A percentile compares a stretch with the other conserved stretches of the same genome.
Conservation (phyloP, 2,797 vertebrate genomes). For the Halcyon smyrnensis region DNA sequence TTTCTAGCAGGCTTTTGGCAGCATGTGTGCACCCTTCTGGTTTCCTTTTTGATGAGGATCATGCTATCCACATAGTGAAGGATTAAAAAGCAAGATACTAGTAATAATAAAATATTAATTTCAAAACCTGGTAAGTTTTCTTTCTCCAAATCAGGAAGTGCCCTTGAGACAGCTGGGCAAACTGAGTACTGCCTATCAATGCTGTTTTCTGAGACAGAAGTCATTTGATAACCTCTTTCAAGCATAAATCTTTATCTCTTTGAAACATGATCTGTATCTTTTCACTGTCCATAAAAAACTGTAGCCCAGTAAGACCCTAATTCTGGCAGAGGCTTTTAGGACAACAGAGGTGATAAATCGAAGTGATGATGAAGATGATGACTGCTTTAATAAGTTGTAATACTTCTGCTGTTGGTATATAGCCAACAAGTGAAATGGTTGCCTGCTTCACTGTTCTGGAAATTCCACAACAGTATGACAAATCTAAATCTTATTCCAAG, state of each 20-base stretch:
- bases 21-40: neutral
- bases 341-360: neutral
- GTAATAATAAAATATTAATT: slow-evolving; percentile 34
- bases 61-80: neutral
- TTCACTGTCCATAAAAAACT: neutral
- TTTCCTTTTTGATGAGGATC: slow-evolving; percentile 10
- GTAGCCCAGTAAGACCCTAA: neutral
- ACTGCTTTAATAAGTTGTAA: slow-evolving; percentile 3
- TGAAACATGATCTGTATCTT: neutral
- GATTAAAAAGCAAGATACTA: slow-evolving; percentile 29
- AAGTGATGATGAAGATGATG: neutral
- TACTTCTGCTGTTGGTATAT: neutral
- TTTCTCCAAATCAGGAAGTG: neutral
- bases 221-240: neutral
- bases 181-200: neutral
- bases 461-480: neutral
- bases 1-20: slow-evolving; percentile 38
- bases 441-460: neutral
- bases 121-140: slow-evolving; percentile 21
- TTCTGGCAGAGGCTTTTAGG: neutral
- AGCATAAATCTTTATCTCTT: neutral
- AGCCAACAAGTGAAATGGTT: neutral
- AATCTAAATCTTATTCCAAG: neutral
- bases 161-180: slow-evolving; percentile 36
- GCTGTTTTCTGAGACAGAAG: neutral